Evolutionary conservation across 2,888 invertebrate genomes (phyloP), one percentile per base, ranked within the genome.

Genomic region (Drosophila ochracea): DNA sequence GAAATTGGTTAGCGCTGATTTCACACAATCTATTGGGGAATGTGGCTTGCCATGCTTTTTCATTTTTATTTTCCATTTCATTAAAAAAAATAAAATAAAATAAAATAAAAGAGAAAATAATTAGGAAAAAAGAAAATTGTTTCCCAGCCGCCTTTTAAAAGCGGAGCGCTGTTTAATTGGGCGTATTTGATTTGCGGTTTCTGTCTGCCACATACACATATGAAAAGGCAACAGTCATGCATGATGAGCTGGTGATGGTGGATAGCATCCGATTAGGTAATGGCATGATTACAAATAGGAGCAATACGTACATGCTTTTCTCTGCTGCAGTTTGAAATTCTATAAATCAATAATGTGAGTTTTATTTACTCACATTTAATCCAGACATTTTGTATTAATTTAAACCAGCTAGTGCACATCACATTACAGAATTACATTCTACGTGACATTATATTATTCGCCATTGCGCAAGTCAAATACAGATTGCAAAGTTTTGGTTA

Each of bases 1-100:
- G 88, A 85, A 85, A 85, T 89, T 85, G 90, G 85, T 85, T 87
- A 75, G 90, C 85, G 85, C 80, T 88, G 88, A 85, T 85, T 89
- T 85, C 83, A 84, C 85, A 78, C 90, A 85, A 84, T 87, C 90
- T 78, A 82, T 76, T 76, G 19, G 60, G 65, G 43, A 76, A 63
- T 73, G 73, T 39, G 54, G 54, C 50, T 35, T 13, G 41, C 55
- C 35, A 41, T 25, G 58, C n/a, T 49, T 61, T 49, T 68, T 53
- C n/a, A 53, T 25, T 52, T 71, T 55, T 47, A 16, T 68, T 68
- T 69, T 77, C 75, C 71, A 74, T 76, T 74, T 67, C 49, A 25
- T 13, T 13, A 21, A 13, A 16, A 47, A 47, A 13, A 54, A 84
- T 72, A 80, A 73, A 69, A 73, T 76, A 79, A 82, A 70, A 64